Conservation (phyloP, 2,797 vertebrate genomes). For the Hippopotamyrus pictus region DNA sequence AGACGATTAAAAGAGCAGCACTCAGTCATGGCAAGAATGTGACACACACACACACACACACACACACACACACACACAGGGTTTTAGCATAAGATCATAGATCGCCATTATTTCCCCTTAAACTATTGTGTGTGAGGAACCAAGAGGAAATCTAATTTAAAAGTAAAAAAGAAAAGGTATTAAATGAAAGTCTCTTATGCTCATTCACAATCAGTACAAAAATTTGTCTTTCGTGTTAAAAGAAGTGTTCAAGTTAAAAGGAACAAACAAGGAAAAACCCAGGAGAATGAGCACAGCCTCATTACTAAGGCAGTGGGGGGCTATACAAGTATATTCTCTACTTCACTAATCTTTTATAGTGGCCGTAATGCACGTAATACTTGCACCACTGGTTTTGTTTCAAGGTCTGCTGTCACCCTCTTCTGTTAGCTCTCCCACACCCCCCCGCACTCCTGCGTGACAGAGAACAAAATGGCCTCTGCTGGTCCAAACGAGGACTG, state of each 20-base stretch:
- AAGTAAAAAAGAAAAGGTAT: neutral
- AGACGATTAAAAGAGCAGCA: slow-evolving; percentile 40
- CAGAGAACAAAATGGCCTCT: slow-evolving; percentile 25
- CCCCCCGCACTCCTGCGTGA: slow-evolving; percentile 11
- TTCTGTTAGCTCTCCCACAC: slow-evolving; percentile 6
- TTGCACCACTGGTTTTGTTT: neutral
- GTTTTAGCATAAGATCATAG: neutral
- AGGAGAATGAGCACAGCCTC: slow-evolving; percentile 7
- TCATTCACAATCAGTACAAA: neutral
- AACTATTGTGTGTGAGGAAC: neutral
- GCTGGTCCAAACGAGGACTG: slow-evolving; percentile 18
- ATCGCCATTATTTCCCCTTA: neutral
- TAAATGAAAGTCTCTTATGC: neutral
- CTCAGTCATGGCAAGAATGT: neutral
- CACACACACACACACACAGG: neutral
- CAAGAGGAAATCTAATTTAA: neutral
- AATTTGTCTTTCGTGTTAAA: neutral
- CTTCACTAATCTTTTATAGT: neutral
- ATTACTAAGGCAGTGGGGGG: slow-evolving; percentile 1
- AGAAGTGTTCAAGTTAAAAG: slow-evolving; percentile 3
- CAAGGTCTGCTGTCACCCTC: neutral
- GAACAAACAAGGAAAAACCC: neutral
- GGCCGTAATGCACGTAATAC: neutral
- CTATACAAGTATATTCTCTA: neutral
- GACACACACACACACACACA: no score